Base-by-base conservation (phyloP, 2,888 invertebrate species). In the Synanthedon myopaeformis region DNA sequence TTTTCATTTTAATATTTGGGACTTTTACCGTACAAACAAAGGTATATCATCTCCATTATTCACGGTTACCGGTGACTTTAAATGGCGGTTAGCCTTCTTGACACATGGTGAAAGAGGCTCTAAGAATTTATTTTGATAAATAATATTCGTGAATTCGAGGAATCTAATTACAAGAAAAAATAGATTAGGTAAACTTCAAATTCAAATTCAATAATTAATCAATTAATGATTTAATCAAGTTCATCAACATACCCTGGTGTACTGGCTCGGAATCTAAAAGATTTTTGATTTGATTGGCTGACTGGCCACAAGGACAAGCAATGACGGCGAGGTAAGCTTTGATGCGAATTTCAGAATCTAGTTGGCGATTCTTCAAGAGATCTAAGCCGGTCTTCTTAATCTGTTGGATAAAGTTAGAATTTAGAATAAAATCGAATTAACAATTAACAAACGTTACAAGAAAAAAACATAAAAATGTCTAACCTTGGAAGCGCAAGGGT, bases 281-380 rank as follows among this genome's bases (percentile, higher is more conserved):
- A 19, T 90, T 89, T 65, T 94, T 93, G 58, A 97, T 83, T 49
- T 90, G 90, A 49, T 88, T 90, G 0, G 96, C 93, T 4, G 93
- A 89, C 35, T 91, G 89, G 0, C 90, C 89, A 58, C 90, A 92
- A 0, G 96, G 93, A 63, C 96, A 96, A 13, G 90, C 83, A 54
- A 94, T 92, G 3, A 93, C 80, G 0, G 92, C 91, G 48, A 96
- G 84, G 73, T 96, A 97, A 0, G 94, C 93, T 74, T 94, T 94
- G 74, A 97, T 96, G 51, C 97, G 91, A 56, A 97, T 82, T 78
- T 98, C 97, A 0, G 95, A 92, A 76, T 97, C 96, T 70, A 94
- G 90, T 53, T 93, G 91, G 1, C 84, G 88, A 75, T 96, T 92
- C 63, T 91, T 91, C 67, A 96, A 78, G 3, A 94, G 75, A 10